phyloP scores from a whole-genome alignment of 2,888 invertebrate genomes.

The Metallyticus violacea region DNA sequence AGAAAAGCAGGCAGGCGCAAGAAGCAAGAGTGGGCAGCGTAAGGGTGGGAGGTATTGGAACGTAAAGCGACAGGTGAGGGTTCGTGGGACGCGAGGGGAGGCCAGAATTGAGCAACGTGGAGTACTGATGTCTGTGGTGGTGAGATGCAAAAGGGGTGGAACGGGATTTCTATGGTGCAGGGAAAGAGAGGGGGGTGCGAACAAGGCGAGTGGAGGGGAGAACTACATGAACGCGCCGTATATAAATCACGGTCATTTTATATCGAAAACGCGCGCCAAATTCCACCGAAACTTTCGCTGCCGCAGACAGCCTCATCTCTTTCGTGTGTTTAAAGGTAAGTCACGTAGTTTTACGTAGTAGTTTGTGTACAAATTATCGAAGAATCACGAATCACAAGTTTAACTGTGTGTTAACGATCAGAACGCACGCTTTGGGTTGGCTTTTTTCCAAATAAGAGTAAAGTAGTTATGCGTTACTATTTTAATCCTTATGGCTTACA shows the following conservation, averaged over 20 bases:
- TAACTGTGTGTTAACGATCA: too few species aligned
- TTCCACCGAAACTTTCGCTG: not conserved
- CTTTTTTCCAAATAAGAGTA: too few species aligned
- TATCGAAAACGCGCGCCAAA: constrained; percentile 5
- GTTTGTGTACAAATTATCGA: too few species aligned
- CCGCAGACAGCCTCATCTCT: too few species aligned
- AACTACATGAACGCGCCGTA: not conserved
- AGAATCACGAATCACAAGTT: too few species aligned
- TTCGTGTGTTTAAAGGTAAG: not conserved
- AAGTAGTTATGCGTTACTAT: too few species aligned
- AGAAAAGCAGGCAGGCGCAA: not conserved
- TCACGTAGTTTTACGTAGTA: not conserved
- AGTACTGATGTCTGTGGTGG: too few species aligned
- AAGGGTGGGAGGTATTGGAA: not conserved
- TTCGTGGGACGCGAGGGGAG: too few species aligned
- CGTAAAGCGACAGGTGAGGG: too few species aligned
- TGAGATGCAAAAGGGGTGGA: not conserved
- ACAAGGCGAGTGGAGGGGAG: not conserved
- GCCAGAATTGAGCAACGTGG: not conserved
- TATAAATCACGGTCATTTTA: not conserved
- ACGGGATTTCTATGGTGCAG: not conserved
- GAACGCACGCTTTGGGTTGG: too few species aligned
- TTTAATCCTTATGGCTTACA: too few species aligned
- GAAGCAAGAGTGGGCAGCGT: not conserved
- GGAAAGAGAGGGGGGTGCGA: not conserved